Evolutionary conservation across 2,113 vertebrate species (phyloP).

Genomic region (Erinaceus europaeus): DNA sequence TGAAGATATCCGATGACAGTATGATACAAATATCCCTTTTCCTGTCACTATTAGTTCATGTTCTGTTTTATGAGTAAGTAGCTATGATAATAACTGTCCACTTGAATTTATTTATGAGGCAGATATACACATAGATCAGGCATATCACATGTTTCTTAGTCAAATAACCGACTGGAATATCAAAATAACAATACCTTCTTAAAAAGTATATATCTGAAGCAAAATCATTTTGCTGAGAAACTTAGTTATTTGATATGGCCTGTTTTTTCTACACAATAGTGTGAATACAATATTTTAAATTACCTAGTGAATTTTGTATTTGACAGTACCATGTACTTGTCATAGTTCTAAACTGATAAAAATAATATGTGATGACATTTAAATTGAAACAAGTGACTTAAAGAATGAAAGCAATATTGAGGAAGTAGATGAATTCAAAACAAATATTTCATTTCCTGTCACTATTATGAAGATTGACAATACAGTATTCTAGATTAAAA

Average conservation of each 20-base stretch:
- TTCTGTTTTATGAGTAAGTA: not conserved
- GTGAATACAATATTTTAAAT: not conserved
- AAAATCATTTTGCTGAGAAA: not conserved
- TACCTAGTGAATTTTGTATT: not conserved
- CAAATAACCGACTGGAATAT: not conserved
- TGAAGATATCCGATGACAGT: not conserved
- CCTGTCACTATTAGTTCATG: not conserved
- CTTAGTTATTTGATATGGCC: not conserved
- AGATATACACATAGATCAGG: not conserved
- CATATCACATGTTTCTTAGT: not conserved
- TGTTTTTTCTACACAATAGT: not conserved
- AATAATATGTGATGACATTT: not conserved
- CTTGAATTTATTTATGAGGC: not conserved
- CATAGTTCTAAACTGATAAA: not conserved
- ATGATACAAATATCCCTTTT: not conserved
- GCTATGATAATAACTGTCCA: not conserved
- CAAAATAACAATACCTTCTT: not conserved
- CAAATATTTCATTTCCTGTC: not conserved
- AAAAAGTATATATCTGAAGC: not conserved
- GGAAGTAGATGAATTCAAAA: not conserved
- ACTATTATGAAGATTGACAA: not conserved
- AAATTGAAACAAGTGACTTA: not conserved
- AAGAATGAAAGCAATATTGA: not conserved
- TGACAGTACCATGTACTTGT: not conserved
- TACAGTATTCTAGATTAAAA: conserved; percentile 1